Evolutionary conservation across 2,888 invertebrate species (phyloP).

Genomic region (Caenorhabditis sp.): DNA sequence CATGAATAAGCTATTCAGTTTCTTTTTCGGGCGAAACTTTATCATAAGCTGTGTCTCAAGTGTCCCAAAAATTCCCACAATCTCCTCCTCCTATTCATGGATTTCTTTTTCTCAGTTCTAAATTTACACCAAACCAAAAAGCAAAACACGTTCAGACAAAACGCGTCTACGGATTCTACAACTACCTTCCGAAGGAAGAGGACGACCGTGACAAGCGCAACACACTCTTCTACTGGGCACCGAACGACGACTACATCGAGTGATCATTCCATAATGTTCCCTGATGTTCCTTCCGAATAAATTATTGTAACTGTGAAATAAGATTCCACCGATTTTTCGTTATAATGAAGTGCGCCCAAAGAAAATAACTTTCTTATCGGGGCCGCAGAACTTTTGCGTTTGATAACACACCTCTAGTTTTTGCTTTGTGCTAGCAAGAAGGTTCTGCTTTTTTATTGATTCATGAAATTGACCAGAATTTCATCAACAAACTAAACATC

Average conservation of each 20-base stretch:
- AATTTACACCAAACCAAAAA: not conserved
- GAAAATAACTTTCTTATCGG: slow-evolving; percentile 27
- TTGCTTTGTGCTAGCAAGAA: slow-evolving; percentile 23
- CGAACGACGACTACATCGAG: slow-evolving; percentile 44
- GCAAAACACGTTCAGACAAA: slow-evolving; percentile 49
- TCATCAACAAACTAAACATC: not conserved
- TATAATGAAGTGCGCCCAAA: not conserved
- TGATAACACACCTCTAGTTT: slow-evolving; percentile 41
- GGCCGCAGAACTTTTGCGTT: slow-evolving; percentile 6
- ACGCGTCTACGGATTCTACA: slow-evolving; percentile 63
- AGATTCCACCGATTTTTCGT: not conserved
- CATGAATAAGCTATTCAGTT: not conserved
- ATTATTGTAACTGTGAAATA: slow-evolving; percentile 43
- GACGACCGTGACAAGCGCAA: slow-evolving; percentile 58
- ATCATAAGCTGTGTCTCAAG: not conserved
- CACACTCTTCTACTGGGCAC: slow-evolving; percentile 43
- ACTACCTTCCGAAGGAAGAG: slow-evolving; percentile 60
- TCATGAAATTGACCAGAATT: not conserved
- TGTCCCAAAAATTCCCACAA: too few species aligned
- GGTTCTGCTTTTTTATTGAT: slow-evolving; percentile 23
- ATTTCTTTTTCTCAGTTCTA: too few species aligned
- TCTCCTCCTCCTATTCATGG: too few species aligned
- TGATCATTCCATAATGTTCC: slow-evolving; percentile 7
- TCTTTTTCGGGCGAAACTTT: not conserved
- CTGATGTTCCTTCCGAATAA: slow-evolving; percentile 17